Evolutionary conservation across 2,888 invertebrate species (phyloP).

Genomic region (Furcula furcula): DNA sequence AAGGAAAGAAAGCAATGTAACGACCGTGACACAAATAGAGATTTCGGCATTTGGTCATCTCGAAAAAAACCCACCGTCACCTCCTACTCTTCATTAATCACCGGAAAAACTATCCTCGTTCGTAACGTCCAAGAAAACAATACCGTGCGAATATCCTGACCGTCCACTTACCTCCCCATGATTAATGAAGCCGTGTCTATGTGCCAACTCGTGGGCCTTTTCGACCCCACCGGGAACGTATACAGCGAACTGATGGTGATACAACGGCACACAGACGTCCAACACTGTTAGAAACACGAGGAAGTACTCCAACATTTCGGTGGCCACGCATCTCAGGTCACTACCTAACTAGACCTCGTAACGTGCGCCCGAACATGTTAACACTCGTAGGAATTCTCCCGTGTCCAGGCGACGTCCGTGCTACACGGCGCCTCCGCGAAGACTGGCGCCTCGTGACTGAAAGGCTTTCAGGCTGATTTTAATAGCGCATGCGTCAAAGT

Average conservation of each 20-base stretch:
- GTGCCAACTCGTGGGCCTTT: slow-evolving; percentile 64
- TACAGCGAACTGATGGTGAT: slow-evolving; percentile 65
- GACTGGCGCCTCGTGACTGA: slow-evolving; percentile 63
- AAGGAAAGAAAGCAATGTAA: no score
- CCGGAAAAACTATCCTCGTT: not conserved
- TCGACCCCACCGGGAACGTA: slow-evolving; percentile 53
- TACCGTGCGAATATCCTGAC: no score
- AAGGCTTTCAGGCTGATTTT: slow-evolving; percentile 36
- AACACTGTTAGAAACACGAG: slow-evolving; percentile 67
- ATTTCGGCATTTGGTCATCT: no score
- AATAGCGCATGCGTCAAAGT: slow-evolving; percentile 59
- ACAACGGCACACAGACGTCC: slow-evolving; percentile 69
- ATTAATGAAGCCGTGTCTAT: slow-evolving; percentile 71
- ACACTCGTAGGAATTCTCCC: slow-evolving; percentile 34
- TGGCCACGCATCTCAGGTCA: slow-evolving; percentile 69
- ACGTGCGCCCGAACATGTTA: slow-evolving; percentile 32
- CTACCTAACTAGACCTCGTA: slow-evolving; percentile 38
- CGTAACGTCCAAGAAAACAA: not conserved
- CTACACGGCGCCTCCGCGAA: slow-evolving; percentile 42
- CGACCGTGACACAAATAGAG: no score
- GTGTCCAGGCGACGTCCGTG: slow-evolving; percentile 37
- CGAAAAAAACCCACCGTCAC: not conserved
- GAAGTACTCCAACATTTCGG: slow-evolving; percentile 70
- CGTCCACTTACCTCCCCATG: slow-evolving; percentile 76
- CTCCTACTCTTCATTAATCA: not conserved